These are phyloP conservation scores for Zaprionus vittiger DNA, from an alignment of 1,140 invertebrate species.

Conservation along the genomic window DNA sequence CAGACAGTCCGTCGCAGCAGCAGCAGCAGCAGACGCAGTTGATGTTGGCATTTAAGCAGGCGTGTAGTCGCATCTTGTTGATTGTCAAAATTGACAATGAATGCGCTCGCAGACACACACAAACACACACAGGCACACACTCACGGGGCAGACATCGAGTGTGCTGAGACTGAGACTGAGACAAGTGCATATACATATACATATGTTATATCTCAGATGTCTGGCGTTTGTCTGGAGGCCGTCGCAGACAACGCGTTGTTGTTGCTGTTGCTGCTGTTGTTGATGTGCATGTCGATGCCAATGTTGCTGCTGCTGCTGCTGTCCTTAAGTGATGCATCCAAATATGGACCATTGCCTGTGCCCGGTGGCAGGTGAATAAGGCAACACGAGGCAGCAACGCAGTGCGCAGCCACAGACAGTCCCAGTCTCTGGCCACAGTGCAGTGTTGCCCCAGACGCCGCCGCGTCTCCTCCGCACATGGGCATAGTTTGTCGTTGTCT, in stretches of 20 bases:
- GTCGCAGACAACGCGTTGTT: constrained; percentile 56
- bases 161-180: constrained; percentile 24
- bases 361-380: constrained; percentile 57
- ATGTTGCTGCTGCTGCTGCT: constrained; percentile 33
- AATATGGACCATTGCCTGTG: constrained; percentile 71
- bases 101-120: constrained; percentile 58
- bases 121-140: not conserved
- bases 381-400: constrained; percentile 15
- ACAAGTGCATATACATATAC: constrained; percentile 78
- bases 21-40: constrained; percentile 33
- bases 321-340: constrained; percentile 65
- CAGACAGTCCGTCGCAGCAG: constrained; percentile 67
- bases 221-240: constrained; percentile 79
- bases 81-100: constrained; percentile 84
- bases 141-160: constrained; percentile 34
- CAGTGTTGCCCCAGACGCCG: constrained; percentile 15
- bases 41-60: constrained; percentile 69
- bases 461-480: constrained; percentile 25
- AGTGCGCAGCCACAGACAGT: not conserved
- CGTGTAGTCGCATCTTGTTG: constrained; percentile 75
- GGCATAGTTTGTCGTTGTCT: constrained; percentile 33
- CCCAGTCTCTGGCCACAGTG: not conserved
- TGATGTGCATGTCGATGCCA: constrained; percentile 51
- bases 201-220: constrained; percentile 53
- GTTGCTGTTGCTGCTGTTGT: constrained; percentile 30